These are phyloP conservation scores for Serrognathus titanus DNA, from an alignment of 2,888 invertebrate species.

Conservation along the genomic window DNA sequence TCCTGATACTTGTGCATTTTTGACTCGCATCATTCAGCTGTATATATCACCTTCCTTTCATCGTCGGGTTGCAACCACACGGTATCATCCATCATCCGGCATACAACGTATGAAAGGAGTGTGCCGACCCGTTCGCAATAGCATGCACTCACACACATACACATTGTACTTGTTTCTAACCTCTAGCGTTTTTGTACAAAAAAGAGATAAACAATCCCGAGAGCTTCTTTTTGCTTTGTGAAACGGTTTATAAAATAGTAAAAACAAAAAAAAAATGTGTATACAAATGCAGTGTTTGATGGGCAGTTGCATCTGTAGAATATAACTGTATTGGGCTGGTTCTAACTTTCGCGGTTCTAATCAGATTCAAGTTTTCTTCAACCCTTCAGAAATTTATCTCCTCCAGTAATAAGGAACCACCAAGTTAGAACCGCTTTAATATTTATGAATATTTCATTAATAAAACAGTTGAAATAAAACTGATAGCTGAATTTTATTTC, in stretches of 20 bases:
- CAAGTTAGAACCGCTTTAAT: slow-evolving; percentile 25
- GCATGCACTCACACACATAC: background rate
- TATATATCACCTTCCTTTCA: too few relatives aligned
- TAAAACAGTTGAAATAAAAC: slow-evolving; percentile 29
- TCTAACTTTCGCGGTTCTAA: slow-evolving; percentile 10
- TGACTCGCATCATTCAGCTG: too few relatives aligned
- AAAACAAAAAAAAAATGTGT: slow-evolving; percentile 17
- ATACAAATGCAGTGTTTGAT: slow-evolving; percentile 16
- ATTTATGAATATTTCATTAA: slow-evolving; percentile 38
- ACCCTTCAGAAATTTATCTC: background rate
- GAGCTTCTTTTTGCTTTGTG: slow-evolving; percentile 14
- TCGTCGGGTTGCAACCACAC: too few relatives aligned
- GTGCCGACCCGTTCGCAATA: too few relatives aligned
- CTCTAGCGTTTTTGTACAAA: slow-evolving; percentile 14
- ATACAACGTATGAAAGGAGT: too few relatives aligned
- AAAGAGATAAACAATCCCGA: background rate
- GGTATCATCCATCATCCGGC: too few relatives aligned
- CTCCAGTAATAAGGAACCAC: background rate
- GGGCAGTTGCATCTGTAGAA: slow-evolving; percentile 16
- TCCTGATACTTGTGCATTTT: too few relatives aligned
- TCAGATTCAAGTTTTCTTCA: background rate
- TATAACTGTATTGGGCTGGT: slow-evolving; percentile 12
- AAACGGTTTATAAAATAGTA: slow-evolving; percentile 14
- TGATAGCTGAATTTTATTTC: background rate
- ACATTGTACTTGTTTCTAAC: background rate